phyloP scores from a whole-genome alignment of 2,888 invertebrate species.

The Panzeria rudis region DNA sequence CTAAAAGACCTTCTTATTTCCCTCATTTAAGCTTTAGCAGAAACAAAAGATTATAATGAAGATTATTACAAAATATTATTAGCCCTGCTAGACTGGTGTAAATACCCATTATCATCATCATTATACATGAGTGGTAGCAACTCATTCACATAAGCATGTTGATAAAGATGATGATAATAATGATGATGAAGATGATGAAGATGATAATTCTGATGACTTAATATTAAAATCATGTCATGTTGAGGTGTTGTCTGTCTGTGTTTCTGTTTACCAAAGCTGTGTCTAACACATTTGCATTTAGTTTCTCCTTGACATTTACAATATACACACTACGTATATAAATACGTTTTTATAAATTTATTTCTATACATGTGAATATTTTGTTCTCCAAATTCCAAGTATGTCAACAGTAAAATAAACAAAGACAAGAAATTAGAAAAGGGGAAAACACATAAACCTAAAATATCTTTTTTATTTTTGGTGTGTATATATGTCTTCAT shows the following conservation, averaged over 20 bases:
- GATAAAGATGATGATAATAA: not conserved
- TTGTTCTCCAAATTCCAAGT: not conserved
- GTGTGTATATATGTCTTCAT: slow-evolving; percentile 22
- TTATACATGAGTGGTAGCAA: slow-evolving; percentile 4
- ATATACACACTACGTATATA: not conserved
- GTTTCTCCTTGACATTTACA: slow-evolving; percentile 39
- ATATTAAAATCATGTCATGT: slow-evolving; percentile 60
- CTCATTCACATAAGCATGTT: slow-evolving; percentile 2
- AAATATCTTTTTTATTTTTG: slow-evolving; percentile 7
- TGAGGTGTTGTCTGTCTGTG: slow-evolving; percentile 30
- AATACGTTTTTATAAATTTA: slow-evolving; percentile 7
- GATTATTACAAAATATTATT: slow-evolving; percentile 35
- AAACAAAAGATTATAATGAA: not conserved
- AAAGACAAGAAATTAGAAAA: not conserved
- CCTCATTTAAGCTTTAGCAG: not conserved
- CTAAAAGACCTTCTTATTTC: not conserved
- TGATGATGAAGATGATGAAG: not conserved
- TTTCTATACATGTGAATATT: not conserved
- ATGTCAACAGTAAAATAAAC: slow-evolving; percentile 19
- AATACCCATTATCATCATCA: slow-evolving; percentile 16
- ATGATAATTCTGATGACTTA: slow-evolving; percentile 44
- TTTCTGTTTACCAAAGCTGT: slow-evolving; percentile 16
- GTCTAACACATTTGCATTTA: slow-evolving; percentile 33
- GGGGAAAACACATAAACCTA: not conserved
- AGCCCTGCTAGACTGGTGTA: slow-evolving; percentile 15